Base-by-base conservation (phyloP, 2,113 vertebrate species). In the Lontra canadensis region DNA sequence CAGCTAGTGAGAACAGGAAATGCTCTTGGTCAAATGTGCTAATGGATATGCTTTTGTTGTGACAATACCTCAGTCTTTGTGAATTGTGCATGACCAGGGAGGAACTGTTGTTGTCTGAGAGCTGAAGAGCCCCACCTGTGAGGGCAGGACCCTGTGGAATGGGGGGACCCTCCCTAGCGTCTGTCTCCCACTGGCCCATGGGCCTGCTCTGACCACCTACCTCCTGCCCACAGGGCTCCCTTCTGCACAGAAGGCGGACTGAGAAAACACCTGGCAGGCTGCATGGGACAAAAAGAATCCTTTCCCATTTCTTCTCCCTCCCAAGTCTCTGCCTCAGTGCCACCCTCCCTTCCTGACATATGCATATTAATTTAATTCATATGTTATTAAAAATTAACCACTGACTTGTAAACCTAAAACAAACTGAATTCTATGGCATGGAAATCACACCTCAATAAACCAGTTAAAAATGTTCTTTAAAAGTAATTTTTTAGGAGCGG, bases 381-480 rank as follows among this genome's bases (percentile, higher is more conserved):
- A 61, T 11, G 20, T 36, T 55, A 44, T 74, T 90, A 84, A 74
- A 85, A 81, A 42, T 34, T 59, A 78, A 49, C 23, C 91, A 52
- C 5, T 52, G 26, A 34, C 21, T 25, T 67, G 6, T 25, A 83
- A 39, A 26, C 31, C 57, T 94, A 84, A 86, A 92, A 79, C 59
- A 93, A 59, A 96, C 25, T 13, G 12, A 94, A 52, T 81, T 42
- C 34, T 39, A 36, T 29, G 23, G 25, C 26, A 31, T 47, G 17
- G 47, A 96, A 96, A 85, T 69, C 26, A 85, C 31, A 82, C 29
- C 44, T 91, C 59, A 82, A 87, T 69, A 89, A 83, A 95, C 23
- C 52, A 89, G 15, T 88, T 84, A 57, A 82, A 96, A 92, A 42
- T 69, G 3, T 59, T 81, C 25, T 49, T 92, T 7, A 47, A 39